Conservation (phyloP, 2,797 vertebrate genomes). For the Sardinella longiceps region DNA sequence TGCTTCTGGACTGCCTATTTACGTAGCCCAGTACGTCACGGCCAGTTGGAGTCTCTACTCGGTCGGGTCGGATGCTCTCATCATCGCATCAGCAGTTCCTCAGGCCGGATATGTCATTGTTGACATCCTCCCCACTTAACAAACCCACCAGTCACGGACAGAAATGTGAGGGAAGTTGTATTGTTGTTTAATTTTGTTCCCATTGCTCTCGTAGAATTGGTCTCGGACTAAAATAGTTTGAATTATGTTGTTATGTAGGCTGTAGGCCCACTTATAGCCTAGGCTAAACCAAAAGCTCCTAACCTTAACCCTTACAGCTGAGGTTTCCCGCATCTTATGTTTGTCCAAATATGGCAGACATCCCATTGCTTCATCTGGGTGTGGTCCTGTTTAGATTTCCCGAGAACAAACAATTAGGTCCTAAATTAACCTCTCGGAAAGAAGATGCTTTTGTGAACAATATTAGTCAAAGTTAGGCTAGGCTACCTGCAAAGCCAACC, state of each 20-base stretch:
- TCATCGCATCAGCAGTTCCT: not conserved
- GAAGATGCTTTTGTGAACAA: not conserved
- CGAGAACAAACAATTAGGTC: not conserved
- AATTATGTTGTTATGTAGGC: not conserved
- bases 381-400: not conserved
- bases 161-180: not conserved
- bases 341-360: not conserved
- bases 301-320: too few relatives aligned
- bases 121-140: slow-evolving; percentile 16
- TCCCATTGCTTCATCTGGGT: not conserved
- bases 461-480: not conserved
- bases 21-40: not conserved
- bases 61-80: not conserved
- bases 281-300: too few relatives aligned
- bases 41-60: too few relatives aligned
- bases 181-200: slow-evolving; percentile 1
- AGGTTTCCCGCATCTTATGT: too few relatives aligned
- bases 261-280: not conserved
- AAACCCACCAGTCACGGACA: not conserved
- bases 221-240: not conserved
- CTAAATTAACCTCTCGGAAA: not conserved
- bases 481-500: not conserved
- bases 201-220: not conserved
- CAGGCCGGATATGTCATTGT: not conserved
- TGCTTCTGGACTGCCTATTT: too few relatives aligned